Conservation (phyloP, 53 echinoderm and acorn worm genomes). For the Echinometra lucunter region DNA sequence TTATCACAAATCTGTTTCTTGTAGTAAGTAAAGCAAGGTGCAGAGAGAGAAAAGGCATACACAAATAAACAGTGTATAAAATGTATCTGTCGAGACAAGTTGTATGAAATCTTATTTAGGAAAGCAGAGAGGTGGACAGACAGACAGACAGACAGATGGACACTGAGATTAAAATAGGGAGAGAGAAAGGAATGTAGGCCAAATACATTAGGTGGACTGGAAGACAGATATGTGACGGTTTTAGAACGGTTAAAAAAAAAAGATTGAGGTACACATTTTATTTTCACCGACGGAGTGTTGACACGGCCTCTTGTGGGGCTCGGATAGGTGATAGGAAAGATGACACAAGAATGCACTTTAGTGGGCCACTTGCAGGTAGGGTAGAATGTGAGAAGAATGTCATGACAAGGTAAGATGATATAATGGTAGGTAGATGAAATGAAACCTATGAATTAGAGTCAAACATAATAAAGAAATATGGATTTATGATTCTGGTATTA, state of each 20-base stretch:
- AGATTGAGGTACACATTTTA: constrained; percentile 53
- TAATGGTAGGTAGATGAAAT: not conserved
- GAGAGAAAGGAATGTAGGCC: not conserved
- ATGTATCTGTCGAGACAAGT: no score
- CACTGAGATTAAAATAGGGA: not conserved
- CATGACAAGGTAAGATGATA: not conserved
- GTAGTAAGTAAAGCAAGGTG: not conserved
- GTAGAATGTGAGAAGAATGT: constrained; percentile 11
- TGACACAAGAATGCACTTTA: constrained; percentile 48
- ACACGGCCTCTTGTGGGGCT: constrained; percentile 57
- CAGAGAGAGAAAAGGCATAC: not conserved
- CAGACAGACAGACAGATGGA: not conserved
- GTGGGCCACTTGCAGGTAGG: constrained; percentile 26
- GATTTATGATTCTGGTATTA: not conserved
- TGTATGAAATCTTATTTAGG: not conserved
- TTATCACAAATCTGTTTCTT: not conserved
- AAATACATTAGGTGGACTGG: constrained; percentile 1
- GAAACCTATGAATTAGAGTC: not conserved
- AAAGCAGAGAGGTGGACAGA: not conserved
- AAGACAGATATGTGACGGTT: constrained; percentile 16
- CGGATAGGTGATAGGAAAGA: constrained; percentile 43
- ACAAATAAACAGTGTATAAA: not conserved
- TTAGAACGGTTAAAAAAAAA: not conserved
- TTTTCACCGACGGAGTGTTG: constrained; percentile 55
- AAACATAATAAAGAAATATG: not conserved